Percentiles rank a stretch among this genome's conserved stretches.
Evolutionary conservation across 1,140 invertebrate genomes (phyloP).

Genomic region (Pentalonia nigronervosa): DNA sequence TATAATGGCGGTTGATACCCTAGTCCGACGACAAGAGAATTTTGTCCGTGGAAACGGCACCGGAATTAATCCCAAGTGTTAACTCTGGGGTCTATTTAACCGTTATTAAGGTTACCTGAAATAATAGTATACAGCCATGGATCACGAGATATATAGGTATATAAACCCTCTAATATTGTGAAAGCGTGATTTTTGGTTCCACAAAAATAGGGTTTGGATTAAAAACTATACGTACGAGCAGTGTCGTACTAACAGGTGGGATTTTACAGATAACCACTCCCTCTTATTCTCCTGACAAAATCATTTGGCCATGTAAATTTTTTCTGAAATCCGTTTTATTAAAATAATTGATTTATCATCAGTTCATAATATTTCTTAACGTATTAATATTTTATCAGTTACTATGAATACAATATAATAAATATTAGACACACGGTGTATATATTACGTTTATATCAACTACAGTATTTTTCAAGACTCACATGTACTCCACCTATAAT

Average conservation of each 20-base stretch:
- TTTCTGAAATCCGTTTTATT: background rate
- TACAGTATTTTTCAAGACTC: background rate
- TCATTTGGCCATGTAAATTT: background rate
- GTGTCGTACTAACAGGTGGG: too few species aligned
- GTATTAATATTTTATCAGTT: background rate
- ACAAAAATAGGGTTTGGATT: background rate
- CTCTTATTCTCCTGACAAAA: background rate
- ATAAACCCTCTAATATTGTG: background rate
- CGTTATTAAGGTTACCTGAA: slow-evolving; percentile 5
- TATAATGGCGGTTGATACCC: background rate
- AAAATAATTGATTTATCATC: background rate
- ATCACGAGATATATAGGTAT: too few species aligned
- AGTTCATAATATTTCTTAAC: background rate
- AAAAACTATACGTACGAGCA: background rate
- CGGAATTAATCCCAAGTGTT: slow-evolving; percentile 36
- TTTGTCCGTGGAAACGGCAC: background rate
- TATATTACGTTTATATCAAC: background rate
- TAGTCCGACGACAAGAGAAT: background rate
- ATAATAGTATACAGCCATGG: background rate
- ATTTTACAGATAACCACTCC: too few species aligned
- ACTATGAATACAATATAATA: background rate
- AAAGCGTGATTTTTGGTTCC: background rate
- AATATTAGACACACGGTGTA: too few species aligned
- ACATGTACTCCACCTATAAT: background rate
- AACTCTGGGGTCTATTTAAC: background rate